Percentiles rank a stretch among this genome's conserved stretches.
These are phyloP conservation scores for Orientallactaga bullata DNA, from an alignment of 2,113 vertebrate species.

Conservation along the genomic window DNA sequence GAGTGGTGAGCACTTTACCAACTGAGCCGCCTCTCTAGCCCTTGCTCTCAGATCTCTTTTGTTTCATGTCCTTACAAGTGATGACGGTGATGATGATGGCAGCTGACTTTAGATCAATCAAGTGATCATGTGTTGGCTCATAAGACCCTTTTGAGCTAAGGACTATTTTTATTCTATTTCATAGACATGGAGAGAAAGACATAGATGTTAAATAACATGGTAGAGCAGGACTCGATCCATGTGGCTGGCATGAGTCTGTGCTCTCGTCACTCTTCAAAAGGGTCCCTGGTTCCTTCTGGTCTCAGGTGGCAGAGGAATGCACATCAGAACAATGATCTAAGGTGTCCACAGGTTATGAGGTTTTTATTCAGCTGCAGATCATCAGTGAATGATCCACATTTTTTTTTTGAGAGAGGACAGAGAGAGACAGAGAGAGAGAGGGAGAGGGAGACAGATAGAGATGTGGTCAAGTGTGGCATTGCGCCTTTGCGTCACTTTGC, in stretches of 20 bases:
- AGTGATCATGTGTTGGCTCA: not conserved
- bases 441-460: no score
- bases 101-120: not conserved
- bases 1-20: no score
- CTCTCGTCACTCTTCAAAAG: not conserved
- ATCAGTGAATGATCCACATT: conserved; percentile 80
- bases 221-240: not conserved
- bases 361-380: conserved; percentile 79
- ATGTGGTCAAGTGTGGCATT: no score
- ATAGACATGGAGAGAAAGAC: not conserved
- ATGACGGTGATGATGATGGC: not conserved
- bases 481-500: no score
- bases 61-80: not conserved
- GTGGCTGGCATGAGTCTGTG: not conserved
- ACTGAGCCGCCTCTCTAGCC: no score
- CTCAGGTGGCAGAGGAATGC: conserved; percentile 57
- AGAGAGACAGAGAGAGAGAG: no score
- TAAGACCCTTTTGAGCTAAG: not conserved
- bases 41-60: no score
- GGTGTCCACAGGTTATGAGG: conserved; percentile 79
- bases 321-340: conserved; percentile 78
- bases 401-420: no score
- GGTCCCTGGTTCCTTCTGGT: not conserved
- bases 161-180: not conserved
- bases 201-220: not conserved